Percentiles rank a stretch among this genome's conserved stretches.
These are phyloP conservation scores for Heliconius erato DNA, from an alignment of 2,888 invertebrate species.

Conservation along the genomic window DNA sequence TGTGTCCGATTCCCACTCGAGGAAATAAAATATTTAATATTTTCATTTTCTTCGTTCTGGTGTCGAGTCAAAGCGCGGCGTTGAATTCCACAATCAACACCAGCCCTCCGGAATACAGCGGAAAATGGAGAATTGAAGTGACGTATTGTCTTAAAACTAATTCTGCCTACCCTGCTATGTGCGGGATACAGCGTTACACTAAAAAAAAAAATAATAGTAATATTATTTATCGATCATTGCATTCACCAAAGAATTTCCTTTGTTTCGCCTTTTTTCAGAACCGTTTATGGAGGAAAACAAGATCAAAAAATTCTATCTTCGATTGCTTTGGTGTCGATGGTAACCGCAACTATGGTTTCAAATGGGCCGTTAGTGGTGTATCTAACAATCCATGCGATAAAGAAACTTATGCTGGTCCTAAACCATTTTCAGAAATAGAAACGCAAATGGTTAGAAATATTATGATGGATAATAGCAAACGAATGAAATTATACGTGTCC, in stretches of 20 bases:
- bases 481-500: constrained; percentile 88
- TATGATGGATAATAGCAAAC: constrained; percentile 77
- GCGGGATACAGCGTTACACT: too few relatives aligned
- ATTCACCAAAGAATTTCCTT: not conserved
- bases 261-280: constrained; percentile 72
- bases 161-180: too few relatives aligned
- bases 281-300: constrained; percentile 88
- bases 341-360: constrained; percentile 89
- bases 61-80: too few relatives aligned
- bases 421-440: constrained; percentile 88
- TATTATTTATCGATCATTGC: not conserved
- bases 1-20: too few relatives aligned
- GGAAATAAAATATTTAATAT: too few relatives aligned
- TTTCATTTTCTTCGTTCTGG: too few relatives aligned
- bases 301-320: constrained; percentile 67
- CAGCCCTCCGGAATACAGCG: too few relatives aligned
- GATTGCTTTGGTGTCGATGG: constrained; percentile 88
- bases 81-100: too few relatives aligned
- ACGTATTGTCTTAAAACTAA: too few relatives aligned
- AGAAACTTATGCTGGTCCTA: constrained; percentile 86
- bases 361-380: constrained; percentile 89
- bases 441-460: constrained; percentile 83
- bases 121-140: too few relatives aligned
- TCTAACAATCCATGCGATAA: constrained; percentile 85
- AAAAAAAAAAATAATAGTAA: too few relatives aligned